Percentiles rank a stretch among this genome's conserved stretches.
These are phyloP conservation scores for Psylliodes chrysocephalus DNA, from an alignment of 2,888 invertebrate species.

Conservation along the genomic window DNA sequence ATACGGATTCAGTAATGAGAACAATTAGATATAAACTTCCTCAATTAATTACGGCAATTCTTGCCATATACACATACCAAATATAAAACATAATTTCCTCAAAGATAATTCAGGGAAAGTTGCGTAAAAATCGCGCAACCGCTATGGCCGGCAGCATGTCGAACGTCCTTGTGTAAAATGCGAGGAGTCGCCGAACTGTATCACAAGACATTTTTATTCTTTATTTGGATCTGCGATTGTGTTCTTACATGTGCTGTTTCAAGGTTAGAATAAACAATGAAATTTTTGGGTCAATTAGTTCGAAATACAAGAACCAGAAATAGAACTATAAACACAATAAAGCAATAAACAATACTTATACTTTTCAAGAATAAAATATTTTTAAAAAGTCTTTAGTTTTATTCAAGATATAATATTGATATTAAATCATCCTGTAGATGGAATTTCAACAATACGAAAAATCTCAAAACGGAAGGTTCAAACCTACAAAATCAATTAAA, in stretches of 20 bases:
- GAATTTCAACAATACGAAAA: no score
- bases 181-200: conserved; percentile 49
- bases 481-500: no score
- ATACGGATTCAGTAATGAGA: conserved; percentile 1
- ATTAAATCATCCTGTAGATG: no score
- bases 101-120: conserved; percentile 36
- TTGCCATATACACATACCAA: conserved; percentile 23
- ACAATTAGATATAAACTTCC: conserved; percentile 25
- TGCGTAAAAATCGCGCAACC: conserved; percentile 42
- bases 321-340: no score
- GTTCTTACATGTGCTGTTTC: background rate
- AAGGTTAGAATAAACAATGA: background rate
- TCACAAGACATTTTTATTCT: conserved; percentile 26
- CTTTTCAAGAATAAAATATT: no score
- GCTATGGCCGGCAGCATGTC: conserved; percentile 29
- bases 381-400: no score
- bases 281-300: background rate
- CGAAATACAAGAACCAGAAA: no score
- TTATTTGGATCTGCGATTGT: background rate
- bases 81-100: conserved; percentile 22
- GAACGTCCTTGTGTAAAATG: conserved; percentile 50
- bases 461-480: no score
- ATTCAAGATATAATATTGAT: no score
- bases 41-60: conserved; percentile 28
- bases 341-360: no score